A percentile compares a stretch with the other conserved stretches of the same genome.
Evolutionary conservation across 2,888 invertebrate species (phyloP).

Genomic region (Tipula lateralis): DNA sequence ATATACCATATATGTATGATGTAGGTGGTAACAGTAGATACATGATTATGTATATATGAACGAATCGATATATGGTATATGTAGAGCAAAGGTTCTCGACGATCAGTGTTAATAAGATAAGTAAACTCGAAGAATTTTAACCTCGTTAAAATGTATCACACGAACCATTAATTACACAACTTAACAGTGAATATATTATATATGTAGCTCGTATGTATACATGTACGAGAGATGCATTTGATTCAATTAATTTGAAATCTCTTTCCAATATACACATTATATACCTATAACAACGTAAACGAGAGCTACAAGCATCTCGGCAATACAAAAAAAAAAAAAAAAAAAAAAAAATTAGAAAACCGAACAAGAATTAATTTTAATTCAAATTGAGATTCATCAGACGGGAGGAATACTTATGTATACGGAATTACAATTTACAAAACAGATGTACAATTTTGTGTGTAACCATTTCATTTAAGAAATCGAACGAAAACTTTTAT

Average conservation of each 20-base stretch:
- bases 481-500: not conserved
- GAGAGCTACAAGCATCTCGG: not conserved
- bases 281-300: not conserved
- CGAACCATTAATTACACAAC: not conserved
- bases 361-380: not conserved
- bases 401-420: not conserved
- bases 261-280: not conserved
- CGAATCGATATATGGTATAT: not conserved
- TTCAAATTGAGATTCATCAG: conserved; percentile 11
- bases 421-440: conserved; percentile 4
- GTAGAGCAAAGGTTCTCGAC: not conserved
- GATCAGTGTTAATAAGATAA: not conserved
- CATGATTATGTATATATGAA: not conserved
- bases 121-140: not conserved
- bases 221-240: not conserved
- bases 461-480: conserved; percentile 15
- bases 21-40: not conserved
- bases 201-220: not conserved
- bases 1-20: not conserved
- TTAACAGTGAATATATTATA: not conserved
- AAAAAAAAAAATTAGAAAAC: not conserved
- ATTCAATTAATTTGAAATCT: not conserved
- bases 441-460: conserved; percentile 24
- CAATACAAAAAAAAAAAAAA: not conserved
- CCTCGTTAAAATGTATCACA: conserved; percentile 1